Conservation (phyloP, 2,888 invertebrate genomes). For the Seladonia tumulorum region DNA sequence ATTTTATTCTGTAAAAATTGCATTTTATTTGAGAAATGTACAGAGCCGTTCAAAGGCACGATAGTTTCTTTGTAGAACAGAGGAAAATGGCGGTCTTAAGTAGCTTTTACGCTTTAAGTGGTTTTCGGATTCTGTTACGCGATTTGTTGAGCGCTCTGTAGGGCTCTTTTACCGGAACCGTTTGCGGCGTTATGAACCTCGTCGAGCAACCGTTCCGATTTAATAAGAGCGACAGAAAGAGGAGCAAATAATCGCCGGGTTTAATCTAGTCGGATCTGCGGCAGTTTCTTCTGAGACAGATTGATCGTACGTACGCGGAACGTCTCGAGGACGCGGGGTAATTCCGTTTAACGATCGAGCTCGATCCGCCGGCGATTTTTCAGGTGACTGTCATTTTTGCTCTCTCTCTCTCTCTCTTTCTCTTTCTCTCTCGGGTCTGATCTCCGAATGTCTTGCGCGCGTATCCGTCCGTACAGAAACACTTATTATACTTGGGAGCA, state of each 20-base stretch:
- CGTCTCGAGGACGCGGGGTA: not conserved
- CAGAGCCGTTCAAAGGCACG: too few relatives aligned
- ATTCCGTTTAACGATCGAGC: slow-evolving; percentile 15
- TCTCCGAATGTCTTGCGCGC: slow-evolving; percentile 18
- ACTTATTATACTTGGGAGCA: slow-evolving; percentile 36
- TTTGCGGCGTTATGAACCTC: not conserved
- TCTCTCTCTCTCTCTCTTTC: too few relatives aligned
- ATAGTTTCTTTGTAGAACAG: too few relatives aligned
- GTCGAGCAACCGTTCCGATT: not conserved
- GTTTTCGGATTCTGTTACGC: not conserved
- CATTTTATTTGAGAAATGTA: too few relatives aligned
- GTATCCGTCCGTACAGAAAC: slow-evolving; percentile 38
- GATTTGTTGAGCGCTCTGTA: not conserved
- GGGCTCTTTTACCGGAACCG: not conserved
- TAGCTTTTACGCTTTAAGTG: too few relatives aligned
- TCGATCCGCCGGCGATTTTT: not conserved
- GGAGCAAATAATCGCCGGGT: not conserved
- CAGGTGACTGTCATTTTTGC: slow-evolving; percentile 32
- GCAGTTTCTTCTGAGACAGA: slow-evolving; percentile 3
- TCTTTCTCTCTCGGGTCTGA: too few relatives aligned
- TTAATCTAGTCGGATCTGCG: not conserved
- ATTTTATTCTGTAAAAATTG: not conserved
- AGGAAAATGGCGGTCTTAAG: too few relatives aligned
- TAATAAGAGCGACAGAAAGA: not conserved
- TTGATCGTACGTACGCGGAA: not conserved